Evolutionary conservation across 2,888 invertebrate species (phyloP).

Genomic region (Perizoma flavofasciatum): DNA sequence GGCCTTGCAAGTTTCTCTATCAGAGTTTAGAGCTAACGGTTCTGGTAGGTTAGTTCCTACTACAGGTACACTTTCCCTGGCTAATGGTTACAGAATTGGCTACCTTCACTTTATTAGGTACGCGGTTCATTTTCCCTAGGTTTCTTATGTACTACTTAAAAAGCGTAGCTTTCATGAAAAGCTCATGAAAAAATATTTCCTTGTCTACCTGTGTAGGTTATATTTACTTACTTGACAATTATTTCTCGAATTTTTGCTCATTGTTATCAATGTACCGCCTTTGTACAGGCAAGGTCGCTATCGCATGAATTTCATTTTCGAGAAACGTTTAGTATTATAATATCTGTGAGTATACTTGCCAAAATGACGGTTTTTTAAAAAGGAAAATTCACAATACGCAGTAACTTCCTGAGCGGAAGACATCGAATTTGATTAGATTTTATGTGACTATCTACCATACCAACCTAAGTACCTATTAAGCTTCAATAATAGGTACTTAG

Average conservation of each 20-base stretch:
- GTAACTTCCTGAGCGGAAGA: constrained; percentile 20
- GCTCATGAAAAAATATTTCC: not conserved
- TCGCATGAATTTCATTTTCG: not conserved
- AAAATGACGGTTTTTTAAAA: constrained; percentile 3
- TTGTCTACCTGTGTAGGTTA: no score
- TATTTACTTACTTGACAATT: no score
- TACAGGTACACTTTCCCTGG: constrained; percentile 46
- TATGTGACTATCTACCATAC: no score
- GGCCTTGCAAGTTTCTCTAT: constrained; percentile 64
- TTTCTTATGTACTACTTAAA: not conserved
- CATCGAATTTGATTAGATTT: not conserved
- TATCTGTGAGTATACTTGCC: not conserved
- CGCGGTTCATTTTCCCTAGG: not conserved
- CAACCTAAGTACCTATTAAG: no score
- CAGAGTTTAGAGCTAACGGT: constrained; percentile 45
- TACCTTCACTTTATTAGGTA: constrained; percentile 10
- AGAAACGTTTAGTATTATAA: not conserved
- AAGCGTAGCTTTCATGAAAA: constrained; percentile 8
- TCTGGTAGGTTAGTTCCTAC: constrained; percentile 21
- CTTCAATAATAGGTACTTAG: no score
- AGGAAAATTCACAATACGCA: constrained; percentile 24
- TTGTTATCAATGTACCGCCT: not conserved
- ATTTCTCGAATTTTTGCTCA: not conserved
- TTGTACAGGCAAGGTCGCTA: not conserved
- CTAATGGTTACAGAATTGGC: constrained; percentile 34